Conservation (phyloP, 2,888 invertebrate species). For the Teinopalpus imperialis region DNA sequence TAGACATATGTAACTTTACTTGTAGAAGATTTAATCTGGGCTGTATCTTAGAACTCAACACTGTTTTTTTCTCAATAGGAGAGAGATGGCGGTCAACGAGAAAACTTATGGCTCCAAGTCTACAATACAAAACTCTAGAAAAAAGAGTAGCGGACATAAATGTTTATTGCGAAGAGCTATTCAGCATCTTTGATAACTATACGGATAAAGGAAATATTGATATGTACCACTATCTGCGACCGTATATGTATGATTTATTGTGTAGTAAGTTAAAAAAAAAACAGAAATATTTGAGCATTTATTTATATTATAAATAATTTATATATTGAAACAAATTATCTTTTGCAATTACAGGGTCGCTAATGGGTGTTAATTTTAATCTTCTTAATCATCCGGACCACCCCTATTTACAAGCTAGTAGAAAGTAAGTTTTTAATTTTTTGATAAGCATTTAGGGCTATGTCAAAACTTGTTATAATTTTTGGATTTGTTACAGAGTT, state of each 20-base stretch:
- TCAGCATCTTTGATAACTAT: constrained; percentile 34
- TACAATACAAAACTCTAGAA: constrained; percentile 40
- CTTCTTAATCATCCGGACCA: constrained; percentile 37
- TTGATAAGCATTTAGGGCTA: too few relatives aligned
- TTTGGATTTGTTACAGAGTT: constrained; percentile 32
- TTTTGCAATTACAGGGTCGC: constrained; percentile 37
- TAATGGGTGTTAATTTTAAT: constrained; percentile 41
- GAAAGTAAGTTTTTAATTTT: constrained; percentile 39
- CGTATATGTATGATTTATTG: constrained; percentile 44
- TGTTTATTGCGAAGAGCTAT: constrained; percentile 34
- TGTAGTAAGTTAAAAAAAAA: constrained; percentile 36
- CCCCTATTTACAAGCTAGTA: constrained; percentile 38
- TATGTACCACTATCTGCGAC: constrained; percentile 39
- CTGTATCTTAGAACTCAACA: too few relatives aligned
- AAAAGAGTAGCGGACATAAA: constrained; percentile 36
- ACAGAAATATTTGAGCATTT: too few relatives aligned
- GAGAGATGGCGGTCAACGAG: constrained; percentile 41
- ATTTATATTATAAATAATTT: background rate
- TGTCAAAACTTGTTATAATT: background rate
- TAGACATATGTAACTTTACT: too few relatives aligned
- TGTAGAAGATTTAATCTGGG: too few relatives aligned
- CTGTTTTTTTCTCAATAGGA: too few relatives aligned
- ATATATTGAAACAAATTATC: background rate
- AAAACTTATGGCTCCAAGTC: constrained; percentile 42
- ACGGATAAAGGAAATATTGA: constrained; percentile 33